These are phyloP conservation scores for Cebidichthys violaceus DNA, from an alignment of 2,113 vertebrate genomes.

Conservation along the genomic window DNA sequence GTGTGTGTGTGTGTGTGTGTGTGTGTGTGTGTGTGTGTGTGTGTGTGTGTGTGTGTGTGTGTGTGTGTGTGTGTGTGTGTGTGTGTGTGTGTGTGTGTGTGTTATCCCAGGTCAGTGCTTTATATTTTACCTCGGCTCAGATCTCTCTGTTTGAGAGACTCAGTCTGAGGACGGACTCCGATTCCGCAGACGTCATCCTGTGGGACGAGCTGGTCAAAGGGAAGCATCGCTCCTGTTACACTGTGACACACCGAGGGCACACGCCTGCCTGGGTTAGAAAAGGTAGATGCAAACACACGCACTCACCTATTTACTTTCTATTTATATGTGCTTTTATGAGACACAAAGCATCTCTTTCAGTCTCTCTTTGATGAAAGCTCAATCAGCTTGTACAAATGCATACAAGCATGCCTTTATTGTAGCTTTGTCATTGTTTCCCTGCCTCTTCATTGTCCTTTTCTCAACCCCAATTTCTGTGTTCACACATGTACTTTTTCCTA, in stretches of 20 bases:
- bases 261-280: conserved; percentile 85
- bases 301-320: background rate
- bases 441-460: background rate
- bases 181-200: conserved; percentile 75
- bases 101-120: conserved; percentile 79
- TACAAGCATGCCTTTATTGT: background rate
- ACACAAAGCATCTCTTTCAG: background rate
- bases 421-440: background rate
- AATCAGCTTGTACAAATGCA: background rate
- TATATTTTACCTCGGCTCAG: conserved; percentile 81
- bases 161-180: conserved; percentile 63
- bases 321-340: background rate
- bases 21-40: too few relatives aligned
- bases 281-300: conserved; percentile 74
- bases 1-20: too few relatives aligned
- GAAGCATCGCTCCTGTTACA: conserved; percentile 83
- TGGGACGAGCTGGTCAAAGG: conserved; percentile 86
- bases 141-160: conserved; percentile 81
- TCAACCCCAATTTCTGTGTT: background rate
- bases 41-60: too few relatives aligned
- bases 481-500: background rate
- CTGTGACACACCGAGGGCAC: conserved; percentile 81
- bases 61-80: background rate
- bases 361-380: background rate
- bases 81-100: conserved; percentile 30